Evolutionary conservation across 2,888 invertebrate species (phyloP).

Genomic region (Thymelicus sylvestris): DNA sequence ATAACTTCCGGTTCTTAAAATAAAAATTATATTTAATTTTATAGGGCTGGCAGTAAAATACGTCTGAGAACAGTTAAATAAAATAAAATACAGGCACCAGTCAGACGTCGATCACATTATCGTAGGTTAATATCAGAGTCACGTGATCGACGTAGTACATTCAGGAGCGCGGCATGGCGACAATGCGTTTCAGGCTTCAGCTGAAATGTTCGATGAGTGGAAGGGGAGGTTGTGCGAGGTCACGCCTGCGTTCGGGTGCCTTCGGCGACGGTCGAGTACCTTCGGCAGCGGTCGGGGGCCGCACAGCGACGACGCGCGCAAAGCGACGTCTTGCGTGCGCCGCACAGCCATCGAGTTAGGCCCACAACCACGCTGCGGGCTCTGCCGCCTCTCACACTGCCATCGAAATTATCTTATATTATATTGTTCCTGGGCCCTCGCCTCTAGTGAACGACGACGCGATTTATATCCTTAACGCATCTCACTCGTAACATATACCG

Average conservation of each 20-base stretch:
- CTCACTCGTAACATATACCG: conserved; percentile 48
- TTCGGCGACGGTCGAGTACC: conserved; percentile 61
- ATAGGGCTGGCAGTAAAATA: not conserved
- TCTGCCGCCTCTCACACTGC: conserved; percentile 77
- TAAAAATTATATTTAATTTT: not conserved
- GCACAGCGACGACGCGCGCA: conserved; percentile 58
- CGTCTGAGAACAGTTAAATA: not conserved
- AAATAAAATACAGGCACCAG: conserved; percentile 7
- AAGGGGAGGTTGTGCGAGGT: conserved; percentile 79
- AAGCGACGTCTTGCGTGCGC: conserved; percentile 74
- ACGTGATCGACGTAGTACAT: conserved; percentile 50
- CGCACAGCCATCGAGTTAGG: conserved; percentile 75
- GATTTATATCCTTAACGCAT: conserved; percentile 52
- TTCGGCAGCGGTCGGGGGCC: conserved; percentile 57
- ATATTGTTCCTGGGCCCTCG: conserved; percentile 71
- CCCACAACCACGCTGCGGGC: conserved; percentile 77
- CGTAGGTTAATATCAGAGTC: conserved; percentile 31
- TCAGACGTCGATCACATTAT: conserved; percentile 15
- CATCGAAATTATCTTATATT: conserved; percentile 76
- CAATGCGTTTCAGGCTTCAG: conserved; percentile 73
- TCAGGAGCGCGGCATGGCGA: conserved; percentile 61
- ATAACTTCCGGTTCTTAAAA: too few relatives aligned
- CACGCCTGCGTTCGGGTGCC: conserved; percentile 73
- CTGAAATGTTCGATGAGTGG: conserved; percentile 72
- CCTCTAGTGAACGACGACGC: conserved; percentile 65